Evolutionary conservation across 2,888 invertebrate species (phyloP), one percentile per base, ranked within the genome.

Genomic region (Ptilodon capucinus): DNA sequence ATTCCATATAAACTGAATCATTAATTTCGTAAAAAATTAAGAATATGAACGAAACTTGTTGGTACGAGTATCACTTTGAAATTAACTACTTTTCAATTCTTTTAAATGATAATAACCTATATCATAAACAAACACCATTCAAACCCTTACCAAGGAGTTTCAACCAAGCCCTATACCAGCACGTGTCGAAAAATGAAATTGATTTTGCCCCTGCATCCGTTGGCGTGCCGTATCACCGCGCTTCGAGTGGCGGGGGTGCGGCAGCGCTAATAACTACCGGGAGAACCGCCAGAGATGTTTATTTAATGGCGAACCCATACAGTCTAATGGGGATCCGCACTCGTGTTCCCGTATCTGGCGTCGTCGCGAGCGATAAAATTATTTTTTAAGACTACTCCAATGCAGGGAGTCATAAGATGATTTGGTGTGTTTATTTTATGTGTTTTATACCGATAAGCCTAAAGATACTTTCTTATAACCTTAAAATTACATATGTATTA

Each of bases 171-270:
- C 76, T 83, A 77, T 82, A 86, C 85, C 82, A 82, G 86, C 86
- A 84, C 84, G 87, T 85, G 86, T 86, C 85, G 84, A 89, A 90
- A 89, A 90, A 89, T 88, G 84, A 87, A 90, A 90, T 90, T 87
- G 90, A 89, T 89, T 89, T 88, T 77, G 71, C 81, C 75, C 81
- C 74, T 76, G 79, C 83, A 77, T 81, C 82, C 83, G 78, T 65
- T 79, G 87, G 81, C 90, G 90, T 91, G 90, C 90, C 89, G 86
- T 91, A 91, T 91, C 90, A 79, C 79, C 78, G 65, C 56, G 78
- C 73, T 74, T 84, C 77, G 78, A 91, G 91, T 86, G 86, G 85
- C 67, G 76, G 74, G 86, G 89, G 89, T 68, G 80, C 74, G 79
- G 74, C 79, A 54, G 70, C 83, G 87, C 84, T 90, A 88, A 88